phyloP scores from a whole-genome alignment of 2,888 invertebrate genomes.

The Polia nebulosa region DNA sequence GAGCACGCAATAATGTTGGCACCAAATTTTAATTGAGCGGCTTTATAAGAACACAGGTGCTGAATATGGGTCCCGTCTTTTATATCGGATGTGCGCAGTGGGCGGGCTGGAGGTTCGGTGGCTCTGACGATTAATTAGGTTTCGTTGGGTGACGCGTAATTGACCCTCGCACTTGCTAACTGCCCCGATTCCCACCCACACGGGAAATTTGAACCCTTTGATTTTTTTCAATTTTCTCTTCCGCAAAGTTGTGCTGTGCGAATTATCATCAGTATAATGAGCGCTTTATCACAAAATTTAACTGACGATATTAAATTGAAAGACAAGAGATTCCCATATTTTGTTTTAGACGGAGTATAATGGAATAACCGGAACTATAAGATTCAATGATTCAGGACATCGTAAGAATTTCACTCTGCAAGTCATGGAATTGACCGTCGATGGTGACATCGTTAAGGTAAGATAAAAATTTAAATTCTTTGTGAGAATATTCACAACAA shows the following conservation, averaged over 20 bases:
- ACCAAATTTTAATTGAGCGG: constrained; percentile 75
- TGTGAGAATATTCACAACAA: background rate
- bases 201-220: constrained; percentile 61
- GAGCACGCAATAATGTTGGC: constrained; percentile 66
- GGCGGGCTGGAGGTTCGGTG: constrained; percentile 62
- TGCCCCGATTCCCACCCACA: constrained; percentile 59
- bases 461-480: constrained; percentile 53
- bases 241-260: constrained; percentile 34
- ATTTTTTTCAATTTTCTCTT: constrained; percentile 39
- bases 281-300: background rate
- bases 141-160: constrained; percentile 77
- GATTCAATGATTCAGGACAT: constrained; percentile 96
- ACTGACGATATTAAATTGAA: constrained; percentile 67
- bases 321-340: constrained; percentile 72
- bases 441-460: constrained; percentile 96
- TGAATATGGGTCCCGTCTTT: constrained; percentile 73
- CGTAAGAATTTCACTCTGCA: constrained; percentile 97
- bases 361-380: constrained; percentile 96
- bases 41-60: constrained; percentile 77
- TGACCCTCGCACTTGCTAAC: constrained; percentile 72
- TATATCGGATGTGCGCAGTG: constrained; percentile 68
- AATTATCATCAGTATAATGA: constrained; percentile 7
- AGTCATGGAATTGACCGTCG: constrained; percentile 97
- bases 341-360: constrained; percentile 95
- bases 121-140: constrained; percentile 77